Base-by-base conservation (phyloP, 2,797 vertebrate species). In the Microtus obscurus region DNA sequence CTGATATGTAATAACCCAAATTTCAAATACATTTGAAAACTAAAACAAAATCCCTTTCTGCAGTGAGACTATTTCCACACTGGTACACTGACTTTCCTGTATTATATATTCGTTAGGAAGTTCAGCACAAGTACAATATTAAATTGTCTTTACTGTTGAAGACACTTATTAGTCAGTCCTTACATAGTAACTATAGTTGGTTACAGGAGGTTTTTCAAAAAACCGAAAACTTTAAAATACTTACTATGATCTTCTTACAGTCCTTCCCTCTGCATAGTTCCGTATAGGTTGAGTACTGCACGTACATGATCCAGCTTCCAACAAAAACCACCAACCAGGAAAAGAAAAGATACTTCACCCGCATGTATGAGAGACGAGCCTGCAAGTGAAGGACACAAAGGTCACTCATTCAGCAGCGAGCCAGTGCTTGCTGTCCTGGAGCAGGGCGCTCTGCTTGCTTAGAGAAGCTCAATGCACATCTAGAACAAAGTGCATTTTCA, bases 301-400 rank as follows among this genome's bases (percentile, higher is more conserved):
- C 99, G 51, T 99, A 99, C 65, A 99, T 98, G 76, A 99, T 99
- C 99, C 99, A 99, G 98, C 99, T 99, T 97, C 99, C 99, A 98
- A 99, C 98, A 90, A 99, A 99, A 97, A 99, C 99, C 0, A 98
- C 99, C 98, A 99, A 98, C 99, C 99, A 99, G 92, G 99, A 99
- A 90, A 99, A 99, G 98, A 99, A 99, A 98, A 99, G 99, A 97
- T 99, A 99, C 98, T 99, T 99, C 98, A 99, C 99, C 91, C 99
- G 99, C 77, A 99, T 97, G 73, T 99, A 99, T 8, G 99, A 99
- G 97, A 99, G 99, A 93, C 99, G 99, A 97, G 99, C 98, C 99
- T 99, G 98, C 94, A 90, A 73, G 16, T 43, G 95, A 76, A 97
- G 65, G 93, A 97, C 29, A 93, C 34, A 0, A 16, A 89, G 67